Base-by-base conservation (phyloP, 1,140 invertebrate species). In the Drosophila funebris region DNA sequence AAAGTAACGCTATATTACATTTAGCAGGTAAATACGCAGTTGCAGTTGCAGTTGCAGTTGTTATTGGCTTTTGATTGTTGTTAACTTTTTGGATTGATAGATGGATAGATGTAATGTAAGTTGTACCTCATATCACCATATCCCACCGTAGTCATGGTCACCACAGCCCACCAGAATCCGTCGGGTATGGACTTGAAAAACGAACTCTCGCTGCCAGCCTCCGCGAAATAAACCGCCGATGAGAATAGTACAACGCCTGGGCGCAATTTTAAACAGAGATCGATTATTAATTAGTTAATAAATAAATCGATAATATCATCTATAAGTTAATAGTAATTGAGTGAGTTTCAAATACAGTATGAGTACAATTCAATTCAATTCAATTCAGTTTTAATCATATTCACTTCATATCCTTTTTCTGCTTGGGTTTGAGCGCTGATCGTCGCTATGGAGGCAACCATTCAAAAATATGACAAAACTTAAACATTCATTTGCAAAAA, bases 91-190 rank as follows among this genome's bases (percentile, higher is more conserved):
- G 33, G 1, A 58, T 33, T 36, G 50, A 13, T 66, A 29, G 33
- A 57, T 67, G 43, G 43, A 44, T 56, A 31, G 37, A 69, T 74
- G 66, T 69, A 64, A 58, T 76, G 69, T 80, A 75, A 78, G 66
- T 62, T 87, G 71, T 97, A 97, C 96, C 96, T 98, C 98, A 99
- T 99, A 94, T 99, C 99, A 94, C 99, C 99, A 95, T 99, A 99
- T 94, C 98, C 98, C 93, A 99, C 98, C 93, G 98, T 99, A 93
- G 98, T 97, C 98, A 99, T 99, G 93, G 98, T 99, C 93, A 99
- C 98, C 92, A 99, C 97, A 92, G 97, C 97, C 98, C 98, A 99
- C 98, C 98, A 99, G 95, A 99, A 99, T 92, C 97, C 97, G 93
- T 96, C 96, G 91, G 96, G 97, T 94, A 99, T 99, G 93, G 97